phyloP scores from a whole-genome alignment of 2,888 invertebrate genomes.

The Ligdia adustata region DNA sequence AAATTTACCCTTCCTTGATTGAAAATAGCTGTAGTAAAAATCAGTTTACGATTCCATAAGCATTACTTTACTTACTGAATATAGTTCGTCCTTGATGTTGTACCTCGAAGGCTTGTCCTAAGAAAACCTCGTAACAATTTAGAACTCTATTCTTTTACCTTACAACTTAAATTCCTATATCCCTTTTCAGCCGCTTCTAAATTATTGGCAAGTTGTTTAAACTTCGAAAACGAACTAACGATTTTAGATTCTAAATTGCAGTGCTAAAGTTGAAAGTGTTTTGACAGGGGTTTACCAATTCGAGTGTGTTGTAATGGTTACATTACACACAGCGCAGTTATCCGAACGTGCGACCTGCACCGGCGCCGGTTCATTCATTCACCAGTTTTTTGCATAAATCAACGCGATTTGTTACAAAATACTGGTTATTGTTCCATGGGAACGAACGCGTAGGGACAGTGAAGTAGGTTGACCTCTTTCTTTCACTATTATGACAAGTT shows the following conservation, averaged over 20 bases:
- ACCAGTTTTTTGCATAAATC: slow-evolving; percentile 40
- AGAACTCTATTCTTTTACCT: slow-evolving; percentile 1
- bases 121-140: neutral
- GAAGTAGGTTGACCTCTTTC: slow-evolving; percentile 1
- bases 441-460: slow-evolving; percentile 1
- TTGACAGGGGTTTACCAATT: no score
- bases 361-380: slow-evolving; percentile 31
- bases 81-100: no score
- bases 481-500: neutral
- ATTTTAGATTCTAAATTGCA: neutral
- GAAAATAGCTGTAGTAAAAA: no score
- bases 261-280: neutral
- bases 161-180: slow-evolving; percentile 20
- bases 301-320: slow-evolving; percentile 37
- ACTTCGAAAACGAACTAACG: no score
- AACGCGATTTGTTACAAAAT: slow-evolving; percentile 37
- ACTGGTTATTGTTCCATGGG: slow-evolving; percentile 35
- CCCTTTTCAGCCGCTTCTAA: no score
- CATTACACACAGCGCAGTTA: slow-evolving; percentile 42
- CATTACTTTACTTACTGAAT: no score
- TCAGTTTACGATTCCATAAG: no score
- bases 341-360: slow-evolving; percentile 35
- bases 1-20: no score
- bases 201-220: no score
- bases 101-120: no score